Conservation (phyloP, 2,797 vertebrate genomes). For the Manis crassicaudata region DNA sequence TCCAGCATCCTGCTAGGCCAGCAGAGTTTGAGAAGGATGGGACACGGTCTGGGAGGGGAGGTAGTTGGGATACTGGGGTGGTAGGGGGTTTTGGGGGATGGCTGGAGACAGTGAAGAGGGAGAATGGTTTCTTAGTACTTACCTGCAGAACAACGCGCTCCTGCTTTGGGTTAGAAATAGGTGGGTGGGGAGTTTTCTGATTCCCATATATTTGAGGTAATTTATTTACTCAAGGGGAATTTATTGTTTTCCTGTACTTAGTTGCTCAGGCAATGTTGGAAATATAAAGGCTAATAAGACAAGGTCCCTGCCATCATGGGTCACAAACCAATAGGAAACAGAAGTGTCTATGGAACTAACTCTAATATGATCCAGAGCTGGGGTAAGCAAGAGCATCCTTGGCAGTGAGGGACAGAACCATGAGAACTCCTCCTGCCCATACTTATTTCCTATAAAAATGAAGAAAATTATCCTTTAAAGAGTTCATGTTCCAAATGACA, state of each 20-base stretch:
- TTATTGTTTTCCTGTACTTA: background rate
- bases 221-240: background rate
- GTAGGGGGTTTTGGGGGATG: no score
- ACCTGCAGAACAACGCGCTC: background rate
- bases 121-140: background rate
- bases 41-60: background rate
- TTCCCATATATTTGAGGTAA: background rate
- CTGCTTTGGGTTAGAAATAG: background rate
- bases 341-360: no score
- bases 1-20: background rate
- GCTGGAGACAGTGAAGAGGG: background rate
- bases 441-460: background rate
- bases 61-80: background rate
- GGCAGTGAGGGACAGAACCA: background rate
- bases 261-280: background rate
- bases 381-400: background rate
- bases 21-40: background rate
- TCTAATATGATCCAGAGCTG: background rate
- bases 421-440: background rate
- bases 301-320: background rate
- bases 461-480: background rate
- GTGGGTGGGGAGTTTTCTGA: background rate
- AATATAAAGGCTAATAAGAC: background rate
- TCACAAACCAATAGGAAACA: background rate
- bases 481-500: background rate